These are phyloP conservation scores for Avahi laniger DNA, from an alignment of 2,797 vertebrate genomes.

Conservation along the genomic window DNA sequence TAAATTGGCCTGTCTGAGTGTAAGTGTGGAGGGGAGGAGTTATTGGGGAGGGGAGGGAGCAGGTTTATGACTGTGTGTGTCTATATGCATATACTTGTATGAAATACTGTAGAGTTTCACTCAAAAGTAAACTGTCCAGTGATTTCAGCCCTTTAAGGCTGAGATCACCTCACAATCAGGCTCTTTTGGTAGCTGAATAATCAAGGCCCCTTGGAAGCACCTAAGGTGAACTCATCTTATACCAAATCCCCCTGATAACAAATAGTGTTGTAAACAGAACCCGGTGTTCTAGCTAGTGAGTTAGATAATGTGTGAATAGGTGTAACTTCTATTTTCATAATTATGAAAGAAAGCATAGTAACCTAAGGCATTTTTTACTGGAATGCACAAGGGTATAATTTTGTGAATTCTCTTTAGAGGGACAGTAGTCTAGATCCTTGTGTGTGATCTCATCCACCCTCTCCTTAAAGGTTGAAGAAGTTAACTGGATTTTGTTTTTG, in stretches of 20 bases:
- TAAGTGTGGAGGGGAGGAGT: neutral
- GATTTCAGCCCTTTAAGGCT: neutral
- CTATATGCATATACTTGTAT: neutral
- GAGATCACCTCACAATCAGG: conserved; percentile 13
- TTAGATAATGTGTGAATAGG: conserved; percentile 40
- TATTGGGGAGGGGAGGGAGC: neutral
- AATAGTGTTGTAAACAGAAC: conserved; percentile 10
- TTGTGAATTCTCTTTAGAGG: conserved; percentile 20
- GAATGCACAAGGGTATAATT: neutral
- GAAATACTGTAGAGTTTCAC: conserved; percentile 41
- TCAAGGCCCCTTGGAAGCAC: conserved; percentile 6
- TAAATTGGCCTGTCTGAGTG: neutral
- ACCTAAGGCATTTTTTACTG: neutral
- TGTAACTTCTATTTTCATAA: neutral
- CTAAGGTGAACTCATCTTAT: conserved; percentile 25
- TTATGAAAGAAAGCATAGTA: conserved; percentile 24
- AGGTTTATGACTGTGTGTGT: neutral
- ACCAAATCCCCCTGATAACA: conserved; percentile 40
- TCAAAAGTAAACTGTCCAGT: neutral
- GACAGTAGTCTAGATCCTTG: neutral
- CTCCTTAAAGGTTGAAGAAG: neutral
- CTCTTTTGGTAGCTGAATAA: conserved; percentile 25
- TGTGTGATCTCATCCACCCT: neutral
- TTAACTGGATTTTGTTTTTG: conserved; percentile 25
- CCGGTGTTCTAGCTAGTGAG: neutral